Base-by-base conservation (phyloP, 2,113 vertebrate genomes). In the Nestor notabilis region DNA sequence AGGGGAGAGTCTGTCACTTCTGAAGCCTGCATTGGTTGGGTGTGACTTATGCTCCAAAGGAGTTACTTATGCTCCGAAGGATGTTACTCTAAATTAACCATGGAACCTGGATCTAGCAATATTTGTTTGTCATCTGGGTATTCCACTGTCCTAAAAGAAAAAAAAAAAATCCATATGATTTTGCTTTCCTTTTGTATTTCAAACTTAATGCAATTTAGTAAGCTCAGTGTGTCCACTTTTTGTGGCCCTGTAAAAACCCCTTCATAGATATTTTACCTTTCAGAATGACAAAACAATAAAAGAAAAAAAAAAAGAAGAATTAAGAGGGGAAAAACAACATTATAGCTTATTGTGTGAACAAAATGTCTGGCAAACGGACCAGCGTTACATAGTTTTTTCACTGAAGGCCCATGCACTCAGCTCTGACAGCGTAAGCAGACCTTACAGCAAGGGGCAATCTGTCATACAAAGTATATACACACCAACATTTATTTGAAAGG, bases 401-500 rank as follows among this genome's bases (percentile, higher is more conserved):
- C 33, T 39, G 10, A 76, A 66, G 35, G 72, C 60, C 64, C 66
- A 5, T 20, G 31, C 21, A 61, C 77, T 77, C 63, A 63, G 61
- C 83, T 84, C 33, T 55, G 52, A 31, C 27, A 64, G 29, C 16
- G 13, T 89, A 93, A 94, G 83, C 74, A 91, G 89, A 89, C 81
- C 44, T 84, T 87, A 64, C 28, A 94, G 43, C 77, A 78, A 89
- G 72, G 64, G 75, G 63, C 76, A 78, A 21, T 74, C 29, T 81
- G 41, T 74, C 64, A 66, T 27, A 64, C 58, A 33, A 78, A 64
- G 83, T 89, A 24, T 87, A 89, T 41, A 44, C 46, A 78, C 65
- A 70, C 50, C 65, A 87, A 27, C 35, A 31, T 64, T 63, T 84
- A 58, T 91, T 85, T 94, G 81, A 87, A 87, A 89, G 61, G 46